Evolutionary conservation across 2,888 invertebrate species (phyloP).

Genomic region (Caenorhabditis macrosperma): DNA sequence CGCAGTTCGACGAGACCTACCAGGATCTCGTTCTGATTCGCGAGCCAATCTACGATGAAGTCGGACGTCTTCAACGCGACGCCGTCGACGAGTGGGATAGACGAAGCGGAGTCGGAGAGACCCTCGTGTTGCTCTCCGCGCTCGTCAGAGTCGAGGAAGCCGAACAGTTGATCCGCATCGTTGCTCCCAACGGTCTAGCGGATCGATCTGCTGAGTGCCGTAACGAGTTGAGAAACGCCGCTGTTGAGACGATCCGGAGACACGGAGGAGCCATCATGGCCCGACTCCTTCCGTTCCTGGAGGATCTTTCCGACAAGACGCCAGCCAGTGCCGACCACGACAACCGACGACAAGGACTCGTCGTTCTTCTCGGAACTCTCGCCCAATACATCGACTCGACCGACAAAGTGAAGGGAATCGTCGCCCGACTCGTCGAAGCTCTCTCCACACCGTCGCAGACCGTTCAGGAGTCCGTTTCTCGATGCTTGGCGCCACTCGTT

Average conservation of each 20-base stretch:
- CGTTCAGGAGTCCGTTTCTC: constrained; percentile 96
- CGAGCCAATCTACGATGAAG: constrained; percentile 86
- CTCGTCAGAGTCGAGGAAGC: constrained; percentile 51
- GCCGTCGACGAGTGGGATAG: constrained; percentile 93
- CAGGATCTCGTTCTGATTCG: constrained; percentile 76
- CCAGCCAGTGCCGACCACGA: constrained; percentile 84
- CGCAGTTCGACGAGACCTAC: constrained; percentile 63
- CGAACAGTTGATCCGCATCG: constrained; percentile 60
- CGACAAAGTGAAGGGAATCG: constrained; percentile 88
- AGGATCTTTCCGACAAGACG: constrained; percentile 62
- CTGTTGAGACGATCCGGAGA: constrained; percentile 91
- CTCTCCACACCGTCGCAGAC: constrained; percentile 96
- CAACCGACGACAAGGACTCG: constrained; percentile 92
- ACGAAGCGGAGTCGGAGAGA: constrained; percentile 87
- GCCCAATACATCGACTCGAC: constrained; percentile 84
- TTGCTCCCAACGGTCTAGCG: constrained; percentile 88
- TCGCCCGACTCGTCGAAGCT: constrained; percentile 90
- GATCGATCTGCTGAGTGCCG: constrained; percentile 88
- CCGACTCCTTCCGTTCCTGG: constrained; percentile 81
- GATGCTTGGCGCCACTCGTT: constrained; percentile 94
- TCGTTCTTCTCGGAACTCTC: constrained; percentile 95
- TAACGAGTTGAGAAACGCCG: constrained; percentile 93
- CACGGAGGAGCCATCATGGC: constrained; percentile 87
- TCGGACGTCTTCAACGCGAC: constrained; percentile 89
- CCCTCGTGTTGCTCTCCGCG: constrained; percentile 43